Evolutionary conservation across 2,113 vertebrate species (phyloP).

Genomic region (Anser cygnoides): DNA sequence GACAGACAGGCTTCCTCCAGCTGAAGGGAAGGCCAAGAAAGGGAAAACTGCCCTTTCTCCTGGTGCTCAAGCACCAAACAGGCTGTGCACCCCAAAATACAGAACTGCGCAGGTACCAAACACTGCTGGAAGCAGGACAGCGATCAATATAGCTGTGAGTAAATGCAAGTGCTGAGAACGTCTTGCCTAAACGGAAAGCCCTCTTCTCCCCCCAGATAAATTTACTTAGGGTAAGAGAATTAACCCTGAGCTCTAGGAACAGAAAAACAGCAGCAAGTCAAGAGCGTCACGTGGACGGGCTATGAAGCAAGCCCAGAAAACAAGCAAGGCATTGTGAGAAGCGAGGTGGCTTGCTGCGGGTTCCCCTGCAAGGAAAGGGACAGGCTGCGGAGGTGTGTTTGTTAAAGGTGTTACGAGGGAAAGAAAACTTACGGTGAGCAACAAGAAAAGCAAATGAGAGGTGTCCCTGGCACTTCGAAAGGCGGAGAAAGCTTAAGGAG

Average conservation of each 20-base stretch:
- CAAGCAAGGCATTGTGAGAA: neutral
- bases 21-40: neutral
- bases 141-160: too few species aligned
- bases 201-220: neutral
- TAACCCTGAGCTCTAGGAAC: neutral
- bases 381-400: neutral
- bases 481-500: neutral
- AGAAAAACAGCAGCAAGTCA: neutral
- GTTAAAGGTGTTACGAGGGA: neutral
- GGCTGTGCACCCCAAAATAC: neutral
- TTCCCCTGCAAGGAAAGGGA: neutral
- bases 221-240: neutral
- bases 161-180: neutral
- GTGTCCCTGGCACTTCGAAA: neutral
- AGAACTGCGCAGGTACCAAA: neutral
- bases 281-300: too few species aligned
- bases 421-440: neutral
- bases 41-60: too few species aligned
- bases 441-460: neutral
- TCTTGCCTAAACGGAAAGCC: neutral
- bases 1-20: neutral
- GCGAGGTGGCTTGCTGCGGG: neutral
- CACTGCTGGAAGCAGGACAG: neutral
- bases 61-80: neutral
- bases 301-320: neutral